Percentiles rank a stretch among this genome's conserved stretches.
Conservation (phyloP, 2,113 vertebrate genomes). For the Bufo gargarizans region DNA sequence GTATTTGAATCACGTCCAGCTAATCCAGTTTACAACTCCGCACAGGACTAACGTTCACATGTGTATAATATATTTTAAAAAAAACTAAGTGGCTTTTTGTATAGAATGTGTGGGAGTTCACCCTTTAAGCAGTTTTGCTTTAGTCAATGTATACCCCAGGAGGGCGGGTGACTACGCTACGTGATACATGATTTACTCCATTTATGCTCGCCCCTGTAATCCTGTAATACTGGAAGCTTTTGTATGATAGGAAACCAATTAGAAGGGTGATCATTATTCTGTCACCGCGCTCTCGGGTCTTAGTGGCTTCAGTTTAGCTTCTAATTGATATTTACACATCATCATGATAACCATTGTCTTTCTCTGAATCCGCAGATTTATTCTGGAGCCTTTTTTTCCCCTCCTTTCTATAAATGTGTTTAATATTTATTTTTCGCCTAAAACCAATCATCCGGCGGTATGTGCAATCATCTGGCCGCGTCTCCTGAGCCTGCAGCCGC, state of each 20-base stretch:
- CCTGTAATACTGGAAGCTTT: neutral
- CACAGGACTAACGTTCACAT: neutral
- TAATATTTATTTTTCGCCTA: constrained; percentile 19
- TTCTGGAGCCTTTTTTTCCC: neutral
- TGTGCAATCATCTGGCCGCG: neutral
- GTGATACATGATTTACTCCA: neutral
- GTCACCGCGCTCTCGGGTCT: neutral
- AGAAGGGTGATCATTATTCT: neutral
- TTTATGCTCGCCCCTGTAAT: neutral
- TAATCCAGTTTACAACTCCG: neutral
- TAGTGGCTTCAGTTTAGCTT: neutral
- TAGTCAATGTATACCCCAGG: too few species aligned
- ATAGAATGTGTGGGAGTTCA: neutral
- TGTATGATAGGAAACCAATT: neutral
- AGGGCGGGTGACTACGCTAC: too few species aligned
- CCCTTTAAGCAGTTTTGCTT: too few species aligned
- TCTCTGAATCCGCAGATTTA: neutral
- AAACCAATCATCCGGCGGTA: neutral
- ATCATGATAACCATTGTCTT: neutral
- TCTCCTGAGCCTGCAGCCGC: neutral
- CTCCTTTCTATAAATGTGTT: neutral
- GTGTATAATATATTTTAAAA: neutral
- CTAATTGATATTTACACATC: neutral
- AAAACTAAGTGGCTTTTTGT: neutral
- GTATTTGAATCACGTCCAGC: too few species aligned